Conservation (phyloP, 2,888 invertebrate species). For the Plebejus anna region DNA sequence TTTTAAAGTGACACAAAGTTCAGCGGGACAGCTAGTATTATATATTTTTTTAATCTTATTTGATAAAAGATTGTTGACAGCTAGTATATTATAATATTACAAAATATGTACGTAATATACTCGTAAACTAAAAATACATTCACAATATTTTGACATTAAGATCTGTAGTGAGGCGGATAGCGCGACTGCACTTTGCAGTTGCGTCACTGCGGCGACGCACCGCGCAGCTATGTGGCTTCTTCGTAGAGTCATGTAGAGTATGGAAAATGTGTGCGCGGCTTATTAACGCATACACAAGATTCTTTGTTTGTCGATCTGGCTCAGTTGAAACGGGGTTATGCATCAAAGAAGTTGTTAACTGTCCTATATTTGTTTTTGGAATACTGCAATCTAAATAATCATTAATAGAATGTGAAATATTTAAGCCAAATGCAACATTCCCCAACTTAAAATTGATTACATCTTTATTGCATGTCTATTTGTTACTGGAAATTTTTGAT, state of each 20-base stretch:
- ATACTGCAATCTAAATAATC: background rate
- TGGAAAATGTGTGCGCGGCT: conserved; percentile 37
- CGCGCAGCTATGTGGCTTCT: background rate
- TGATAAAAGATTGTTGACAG: too few species aligned
- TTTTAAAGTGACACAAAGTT: too few species aligned
- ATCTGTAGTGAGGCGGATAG: too few species aligned
- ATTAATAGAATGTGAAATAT: background rate
- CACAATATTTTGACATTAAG: too few species aligned
- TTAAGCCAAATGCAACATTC: background rate
- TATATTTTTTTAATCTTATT: too few species aligned
- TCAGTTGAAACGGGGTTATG: background rate
- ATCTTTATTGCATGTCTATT: background rate
- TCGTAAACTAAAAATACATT: too few species aligned
- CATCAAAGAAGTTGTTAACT: background rate
- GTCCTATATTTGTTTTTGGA: background rate
- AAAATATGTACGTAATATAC: too few species aligned
- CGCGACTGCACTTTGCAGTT: background rate
- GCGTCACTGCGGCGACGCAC: background rate
- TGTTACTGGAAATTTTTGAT: background rate
- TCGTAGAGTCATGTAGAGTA: conserved; percentile 31
- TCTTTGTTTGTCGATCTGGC: conserved; percentile 37
- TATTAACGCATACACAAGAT: conserved; percentile 41
- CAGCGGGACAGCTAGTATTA: too few species aligned
- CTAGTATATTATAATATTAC: too few species aligned
- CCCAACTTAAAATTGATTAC: background rate